Conservation (phyloP, 2,888 invertebrate genomes). For the Amaurobius ferox region DNA sequence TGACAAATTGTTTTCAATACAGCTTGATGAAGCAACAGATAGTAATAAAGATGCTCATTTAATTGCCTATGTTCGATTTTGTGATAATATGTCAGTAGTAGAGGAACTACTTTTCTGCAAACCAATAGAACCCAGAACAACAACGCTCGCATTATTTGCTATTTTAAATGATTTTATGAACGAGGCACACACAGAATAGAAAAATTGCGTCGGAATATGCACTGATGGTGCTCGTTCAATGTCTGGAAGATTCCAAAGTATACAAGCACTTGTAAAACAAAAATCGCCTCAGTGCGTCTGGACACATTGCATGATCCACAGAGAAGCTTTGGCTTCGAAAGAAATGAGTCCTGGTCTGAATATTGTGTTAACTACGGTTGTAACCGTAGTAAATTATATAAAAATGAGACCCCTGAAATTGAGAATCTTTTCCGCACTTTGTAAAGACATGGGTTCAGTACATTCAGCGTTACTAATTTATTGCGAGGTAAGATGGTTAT, state of each 20-base stretch:
- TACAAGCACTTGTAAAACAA: slow-evolving; percentile 32
- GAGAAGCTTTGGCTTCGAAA: slow-evolving; percentile 25
- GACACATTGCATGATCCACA: slow-evolving; percentile 37
- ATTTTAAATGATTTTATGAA: slow-evolving; percentile 47
- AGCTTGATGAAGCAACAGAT: too few relatives aligned
- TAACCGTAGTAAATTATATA: slow-evolving; percentile 2
- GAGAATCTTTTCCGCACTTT: slow-evolving; percentile 14
- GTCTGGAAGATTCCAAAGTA: slow-evolving; percentile 32
- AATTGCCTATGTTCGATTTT: too few relatives aligned
- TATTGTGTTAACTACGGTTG: not conserved
- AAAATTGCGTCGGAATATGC: slow-evolving; percentile 60
- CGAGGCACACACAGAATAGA: slow-evolving; percentile 46
- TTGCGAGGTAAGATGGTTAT: slow-evolving; percentile 17
- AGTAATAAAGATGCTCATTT: too few relatives aligned
- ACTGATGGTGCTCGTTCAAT: slow-evolving; percentile 47
- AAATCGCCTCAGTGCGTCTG: slow-evolving; percentile 28
- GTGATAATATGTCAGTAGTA: too few relatives aligned
- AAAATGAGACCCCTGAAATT: slow-evolving; percentile 1
- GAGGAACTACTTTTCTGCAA: too few relatives aligned
- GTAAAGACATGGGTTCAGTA: slow-evolving; percentile 13
- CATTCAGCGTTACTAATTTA: slow-evolving; percentile 14
- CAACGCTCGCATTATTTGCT: too few relatives aligned
- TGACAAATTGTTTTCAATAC: too few relatives aligned
- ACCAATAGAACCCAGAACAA: too few relatives aligned
- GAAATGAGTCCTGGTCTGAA: not conserved